These are phyloP conservation scores for Andrena trimmerana DNA, from an alignment of 2,888 invertebrate species.

Conservation along the genomic window DNA sequence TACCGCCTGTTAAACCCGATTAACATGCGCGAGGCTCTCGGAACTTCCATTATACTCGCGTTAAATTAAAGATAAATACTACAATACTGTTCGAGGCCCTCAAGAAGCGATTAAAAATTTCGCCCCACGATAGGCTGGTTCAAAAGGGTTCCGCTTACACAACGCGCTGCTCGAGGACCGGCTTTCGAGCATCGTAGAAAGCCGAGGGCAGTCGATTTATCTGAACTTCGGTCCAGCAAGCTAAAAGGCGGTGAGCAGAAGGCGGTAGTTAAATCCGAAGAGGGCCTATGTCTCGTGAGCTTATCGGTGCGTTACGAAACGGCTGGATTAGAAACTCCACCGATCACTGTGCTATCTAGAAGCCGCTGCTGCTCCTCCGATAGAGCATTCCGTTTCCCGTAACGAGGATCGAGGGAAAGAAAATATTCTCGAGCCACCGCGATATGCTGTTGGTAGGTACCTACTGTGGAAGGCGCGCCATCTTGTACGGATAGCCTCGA, in stretches of 20 bases:
- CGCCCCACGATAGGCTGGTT: background rate
- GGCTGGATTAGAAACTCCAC: background rate
- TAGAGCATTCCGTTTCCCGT: constrained; percentile 18
- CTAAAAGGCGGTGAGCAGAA: background rate
- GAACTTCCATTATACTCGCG: background rate
- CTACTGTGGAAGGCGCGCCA: background rate
- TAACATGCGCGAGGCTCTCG: no score
- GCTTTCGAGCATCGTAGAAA: background rate
- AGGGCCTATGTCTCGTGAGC: background rate
- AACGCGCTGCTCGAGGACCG: background rate
- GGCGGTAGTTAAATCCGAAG: background rate
- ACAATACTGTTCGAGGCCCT: background rate
- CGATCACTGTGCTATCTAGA: background rate
- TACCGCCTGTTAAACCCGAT: no score
- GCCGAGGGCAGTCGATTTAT: constrained; percentile 24
- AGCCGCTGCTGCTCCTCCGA: background rate
- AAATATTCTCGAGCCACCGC: background rate
- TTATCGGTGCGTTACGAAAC: constrained; percentile 38
- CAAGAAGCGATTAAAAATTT: background rate
- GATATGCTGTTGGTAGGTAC: no score
- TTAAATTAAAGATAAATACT: background rate
- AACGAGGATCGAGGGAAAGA: background rate
- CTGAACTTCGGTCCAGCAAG: background rate
- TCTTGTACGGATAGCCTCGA: constrained; percentile 12
- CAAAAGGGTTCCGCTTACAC: background rate